A percentile compares a stretch with the other conserved stretches of the same genome.
phyloP scores from a whole-genome alignment of 2,113 vertebrate species.

The Sapajus apella region DNA sequence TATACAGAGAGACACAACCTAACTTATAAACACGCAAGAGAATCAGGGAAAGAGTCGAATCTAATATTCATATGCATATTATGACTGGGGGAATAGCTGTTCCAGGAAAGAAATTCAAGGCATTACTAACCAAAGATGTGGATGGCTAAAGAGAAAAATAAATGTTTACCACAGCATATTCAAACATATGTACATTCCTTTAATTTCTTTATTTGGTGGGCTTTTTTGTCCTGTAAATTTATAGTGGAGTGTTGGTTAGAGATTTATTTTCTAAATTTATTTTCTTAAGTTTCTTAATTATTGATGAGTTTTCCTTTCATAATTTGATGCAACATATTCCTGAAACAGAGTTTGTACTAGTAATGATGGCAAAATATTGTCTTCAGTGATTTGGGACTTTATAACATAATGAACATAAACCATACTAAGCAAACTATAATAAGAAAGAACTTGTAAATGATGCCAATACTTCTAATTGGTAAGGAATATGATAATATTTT shows the following conservation, averaged over 20 bases:
- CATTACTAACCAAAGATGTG: background rate
- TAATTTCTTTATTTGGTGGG: background rate
- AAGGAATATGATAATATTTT: background rate
- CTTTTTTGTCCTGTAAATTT: background rate
- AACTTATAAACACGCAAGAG: background rate
- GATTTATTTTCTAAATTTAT: slow-evolving; percentile 12
- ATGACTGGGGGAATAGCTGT: background rate
- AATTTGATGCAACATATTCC: slow-evolving; percentile 2
- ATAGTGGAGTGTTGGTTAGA: background rate
- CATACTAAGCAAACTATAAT: slow-evolving; percentile 9
- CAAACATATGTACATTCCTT: background rate
- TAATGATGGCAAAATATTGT: slow-evolving; percentile 49
- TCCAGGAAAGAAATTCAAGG: background rate
- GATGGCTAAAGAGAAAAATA: background rate
- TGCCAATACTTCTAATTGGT: slow-evolving; percentile 39
- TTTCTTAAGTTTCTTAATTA: slow-evolving; percentile 19
- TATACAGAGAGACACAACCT: background rate
- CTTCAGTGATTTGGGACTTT: slow-evolving; percentile 15
- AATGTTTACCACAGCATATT: background rate
- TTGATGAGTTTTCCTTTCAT: background rate
- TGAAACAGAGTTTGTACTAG: slow-evolving; percentile 2
- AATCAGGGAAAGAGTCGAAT: background rate
- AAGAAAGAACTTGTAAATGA: slow-evolving; percentile 23
- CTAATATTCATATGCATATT: background rate
- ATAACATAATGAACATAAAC: background rate